A percentile compares a stretch with the other conserved stretches of the same genome.
phyloP scores from a whole-genome alignment of 2,113 vertebrate genomes.

The Callocephalon fimbriatum region DNA sequence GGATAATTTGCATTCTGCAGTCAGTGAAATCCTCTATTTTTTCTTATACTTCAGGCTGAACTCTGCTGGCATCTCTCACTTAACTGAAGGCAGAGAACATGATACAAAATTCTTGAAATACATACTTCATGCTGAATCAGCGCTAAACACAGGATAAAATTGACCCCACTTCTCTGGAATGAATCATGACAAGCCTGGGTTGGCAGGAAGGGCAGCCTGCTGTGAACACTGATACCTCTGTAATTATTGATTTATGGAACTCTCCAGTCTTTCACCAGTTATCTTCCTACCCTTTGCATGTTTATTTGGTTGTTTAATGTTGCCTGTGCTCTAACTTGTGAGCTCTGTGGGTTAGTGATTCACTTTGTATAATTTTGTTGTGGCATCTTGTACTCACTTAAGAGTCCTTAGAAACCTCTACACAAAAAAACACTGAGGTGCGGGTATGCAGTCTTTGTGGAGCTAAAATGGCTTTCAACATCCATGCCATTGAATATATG shows the following conservation, averaged over 20 bases:
- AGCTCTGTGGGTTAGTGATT: not conserved
- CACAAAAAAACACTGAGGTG: not conserved
- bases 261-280: not conserved
- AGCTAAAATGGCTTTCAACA: not conserved
- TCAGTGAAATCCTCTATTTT: not conserved
- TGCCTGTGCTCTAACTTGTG: not conserved
- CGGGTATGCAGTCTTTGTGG: not conserved
- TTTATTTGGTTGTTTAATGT: slow-evolving; percentile 7
- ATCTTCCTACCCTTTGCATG: not conserved
- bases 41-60: not conserved
- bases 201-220: not conserved
- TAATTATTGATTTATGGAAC: slow-evolving; percentile 27
- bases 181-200: not conserved
- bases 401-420: not conserved
- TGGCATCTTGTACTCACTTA: not conserved
- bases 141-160: slow-evolving; percentile 49
- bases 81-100: slow-evolving; percentile 42
- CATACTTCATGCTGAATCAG: slow-evolving; percentile 50
- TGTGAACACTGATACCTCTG: not conserved
- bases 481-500: not conserved
- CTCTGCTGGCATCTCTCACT: slow-evolving; percentile 20
- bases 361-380: not conserved
- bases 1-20: not conserved
- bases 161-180: slow-evolving; percentile 49
- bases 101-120: slow-evolving; percentile 23